A percentile compares a stretch with the other conserved stretches of the same genome.
Evolutionary conservation across 2,797 vertebrate species (phyloP).

Genomic region (Takifugu rubripes): DNA sequence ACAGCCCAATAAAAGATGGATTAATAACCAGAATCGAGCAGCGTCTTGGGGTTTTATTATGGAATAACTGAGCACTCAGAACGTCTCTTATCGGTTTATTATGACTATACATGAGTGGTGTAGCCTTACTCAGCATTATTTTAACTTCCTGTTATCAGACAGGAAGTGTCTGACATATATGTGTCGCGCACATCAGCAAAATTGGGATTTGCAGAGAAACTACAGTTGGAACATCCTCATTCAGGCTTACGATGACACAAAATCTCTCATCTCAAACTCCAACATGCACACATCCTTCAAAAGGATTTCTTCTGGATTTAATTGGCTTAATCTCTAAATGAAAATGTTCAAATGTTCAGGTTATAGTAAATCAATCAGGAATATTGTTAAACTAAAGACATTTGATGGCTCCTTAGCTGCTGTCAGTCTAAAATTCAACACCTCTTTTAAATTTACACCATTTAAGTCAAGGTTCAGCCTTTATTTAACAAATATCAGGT

Average conservation of each 20-base stretch:
- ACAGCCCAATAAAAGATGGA: constrained; percentile 11
- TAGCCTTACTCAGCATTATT: constrained; percentile 19
- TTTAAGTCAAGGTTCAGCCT: too few relatives aligned
- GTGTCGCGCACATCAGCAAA: neutral
- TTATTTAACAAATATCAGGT: too few relatives aligned
- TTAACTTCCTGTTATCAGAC: constrained; percentile 14
- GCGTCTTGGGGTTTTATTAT: constrained; percentile 2
- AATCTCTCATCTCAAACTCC: neutral
- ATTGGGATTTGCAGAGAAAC: neutral
- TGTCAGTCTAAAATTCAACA: too few relatives aligned
- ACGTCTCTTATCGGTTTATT: constrained; percentile 4
- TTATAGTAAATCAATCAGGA: too few relatives aligned
- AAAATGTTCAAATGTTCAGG: too few relatives aligned
- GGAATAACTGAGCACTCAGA: constrained; percentile 12
- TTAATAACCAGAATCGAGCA: constrained; percentile 26
- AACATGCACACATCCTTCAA: neutral
- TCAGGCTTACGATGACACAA: constrained; percentile 17
- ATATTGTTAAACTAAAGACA: too few relatives aligned
- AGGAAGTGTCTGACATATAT: constrained; percentile 15
- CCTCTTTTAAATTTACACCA: too few relatives aligned
- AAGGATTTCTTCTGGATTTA: too few relatives aligned
- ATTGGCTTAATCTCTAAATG: too few relatives aligned
- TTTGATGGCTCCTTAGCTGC: too few relatives aligned
- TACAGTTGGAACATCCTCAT: neutral
- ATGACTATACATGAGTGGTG: neutral